phyloP scores from a whole-genome alignment of 1,140 invertebrate species.

The Elymnias hypermnestra region DNA sequence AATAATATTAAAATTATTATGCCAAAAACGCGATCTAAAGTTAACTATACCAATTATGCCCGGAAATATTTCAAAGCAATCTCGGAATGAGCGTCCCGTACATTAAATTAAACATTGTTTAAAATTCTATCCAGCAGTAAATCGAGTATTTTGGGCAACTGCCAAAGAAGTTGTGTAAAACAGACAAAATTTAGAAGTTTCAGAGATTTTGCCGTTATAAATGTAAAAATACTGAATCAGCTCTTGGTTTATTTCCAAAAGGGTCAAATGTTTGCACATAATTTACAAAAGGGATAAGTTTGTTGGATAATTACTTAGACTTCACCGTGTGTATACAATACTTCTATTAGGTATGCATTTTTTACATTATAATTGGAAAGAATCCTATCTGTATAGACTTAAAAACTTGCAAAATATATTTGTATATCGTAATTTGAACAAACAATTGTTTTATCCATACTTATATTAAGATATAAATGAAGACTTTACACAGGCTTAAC shows the following conservation, averaged over 20 bases:
- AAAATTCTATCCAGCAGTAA: conserved; percentile 10
- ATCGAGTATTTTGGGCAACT: conserved; percentile 12
- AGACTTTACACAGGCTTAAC: too few relatives aligned
- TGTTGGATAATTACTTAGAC: too few relatives aligned
- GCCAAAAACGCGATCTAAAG: too few relatives aligned
- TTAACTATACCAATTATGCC: conserved; percentile 3
- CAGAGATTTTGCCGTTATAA: conserved; percentile 7
- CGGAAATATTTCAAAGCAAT: conserved; percentile 10
- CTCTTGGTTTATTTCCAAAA: conserved; percentile 11
- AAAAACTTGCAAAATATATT: too few relatives aligned
- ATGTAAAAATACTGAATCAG: conserved; percentile 9
- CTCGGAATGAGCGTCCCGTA: background rate
- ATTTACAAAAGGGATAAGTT: conserved; percentile 4
- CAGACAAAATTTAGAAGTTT: conserved; percentile 12
- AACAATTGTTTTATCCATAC: too few relatives aligned
- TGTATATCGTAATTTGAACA: too few relatives aligned
- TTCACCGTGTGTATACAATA: too few relatives aligned
- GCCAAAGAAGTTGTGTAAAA: conserved; percentile 20
- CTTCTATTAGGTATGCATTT: too few relatives aligned
- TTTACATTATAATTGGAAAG: too few relatives aligned
- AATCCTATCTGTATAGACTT: too few relatives aligned
- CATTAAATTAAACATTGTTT: conserved; percentile 9
- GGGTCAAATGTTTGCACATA: conserved; percentile 5
- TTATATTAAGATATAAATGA: too few relatives aligned
- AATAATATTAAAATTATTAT: too few relatives aligned